Conservation (phyloP, 2,888 invertebrate species). For the Eutolmus rufibarbis region DNA sequence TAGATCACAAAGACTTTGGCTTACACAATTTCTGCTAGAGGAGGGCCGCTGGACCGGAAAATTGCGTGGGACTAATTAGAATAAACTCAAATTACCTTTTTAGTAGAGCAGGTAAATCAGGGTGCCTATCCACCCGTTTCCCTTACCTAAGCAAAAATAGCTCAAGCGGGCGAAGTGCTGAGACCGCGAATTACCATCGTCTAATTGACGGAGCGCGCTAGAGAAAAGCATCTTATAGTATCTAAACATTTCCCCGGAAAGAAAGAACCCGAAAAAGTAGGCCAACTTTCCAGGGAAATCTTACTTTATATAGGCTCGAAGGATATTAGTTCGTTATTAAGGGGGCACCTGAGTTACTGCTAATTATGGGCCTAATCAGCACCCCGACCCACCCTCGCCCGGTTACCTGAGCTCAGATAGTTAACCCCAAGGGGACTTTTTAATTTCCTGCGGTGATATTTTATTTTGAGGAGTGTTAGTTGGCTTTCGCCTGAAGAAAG, state of each 20-base stretch:
- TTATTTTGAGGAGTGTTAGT: background rate
- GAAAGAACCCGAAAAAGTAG: background rate
- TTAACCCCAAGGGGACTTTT: background rate
- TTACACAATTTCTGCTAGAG: conserved; percentile 2
- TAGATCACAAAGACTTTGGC: background rate
- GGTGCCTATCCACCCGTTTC: background rate
- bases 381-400: background rate
- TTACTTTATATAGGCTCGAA: background rate
- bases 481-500: background rate
- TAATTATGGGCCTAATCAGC: background rate
- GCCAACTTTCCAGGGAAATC: background rate
- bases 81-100: conserved; percentile 6
- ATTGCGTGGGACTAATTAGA: conserved; percentile 15
- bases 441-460: background rate
- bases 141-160: background rate
- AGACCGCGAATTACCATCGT: background rate
- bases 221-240: background rate
- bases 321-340: background rate
- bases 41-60: background rate
- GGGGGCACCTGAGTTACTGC: background rate
- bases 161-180: background rate
- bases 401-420: background rate
- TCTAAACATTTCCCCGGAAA: background rate
- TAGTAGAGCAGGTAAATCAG: background rate
- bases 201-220: background rate